A percentile compares a stretch with the other conserved stretches of the same genome.
phyloP scores from a whole-genome alignment of 1,140 invertebrate species.

The Drosophila azteca region DNA sequence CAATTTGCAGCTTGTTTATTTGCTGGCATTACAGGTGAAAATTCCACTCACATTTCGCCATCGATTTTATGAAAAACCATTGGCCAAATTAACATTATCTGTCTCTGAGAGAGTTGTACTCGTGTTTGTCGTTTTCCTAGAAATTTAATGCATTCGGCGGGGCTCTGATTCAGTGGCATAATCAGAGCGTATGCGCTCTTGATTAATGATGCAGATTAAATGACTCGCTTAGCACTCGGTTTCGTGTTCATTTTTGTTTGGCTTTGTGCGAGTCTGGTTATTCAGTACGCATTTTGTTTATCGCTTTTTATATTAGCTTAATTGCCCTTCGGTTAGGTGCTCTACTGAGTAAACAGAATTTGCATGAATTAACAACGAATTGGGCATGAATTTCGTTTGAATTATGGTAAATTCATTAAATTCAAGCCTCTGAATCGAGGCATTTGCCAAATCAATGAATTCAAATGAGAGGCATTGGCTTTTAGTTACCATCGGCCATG shows the following conservation, averaged over 20 bases:
- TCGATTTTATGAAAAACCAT: conserved; percentile 52
- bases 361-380: conserved; percentile 55
- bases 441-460: no score
- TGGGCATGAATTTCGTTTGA: conserved; percentile 22
- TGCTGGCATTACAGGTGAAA: conserved; percentile 52
- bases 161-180: conserved; percentile 52
- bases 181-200: conserved; percentile 58
- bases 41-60: conserved; percentile 41
- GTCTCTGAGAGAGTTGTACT: not conserved
- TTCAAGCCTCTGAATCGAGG: conserved; percentile 3
- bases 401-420: conserved; percentile 25
- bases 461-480: no score
- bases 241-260: conserved; percentile 26
- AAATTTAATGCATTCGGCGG: conserved; percentile 35
- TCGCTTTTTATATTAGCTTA: conserved; percentile 48
- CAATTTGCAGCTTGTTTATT: conserved; percentile 38
- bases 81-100: conserved; percentile 43
- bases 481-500: no score
- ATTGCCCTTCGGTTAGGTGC: conserved; percentile 35
- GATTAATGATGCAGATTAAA: conserved; percentile 77
- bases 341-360: conserved; percentile 35
- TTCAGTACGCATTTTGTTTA: conserved; percentile 41
- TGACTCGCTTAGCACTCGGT: conserved; percentile 40
- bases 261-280: conserved; percentile 18
- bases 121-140: conserved; percentile 12